A percentile compares a stretch with the other conserved stretches of the same genome.
These are phyloP conservation scores for Physocephala rufipes DNA, from an alignment of 2,888 invertebrate genomes.

Conservation along the genomic window DNA sequence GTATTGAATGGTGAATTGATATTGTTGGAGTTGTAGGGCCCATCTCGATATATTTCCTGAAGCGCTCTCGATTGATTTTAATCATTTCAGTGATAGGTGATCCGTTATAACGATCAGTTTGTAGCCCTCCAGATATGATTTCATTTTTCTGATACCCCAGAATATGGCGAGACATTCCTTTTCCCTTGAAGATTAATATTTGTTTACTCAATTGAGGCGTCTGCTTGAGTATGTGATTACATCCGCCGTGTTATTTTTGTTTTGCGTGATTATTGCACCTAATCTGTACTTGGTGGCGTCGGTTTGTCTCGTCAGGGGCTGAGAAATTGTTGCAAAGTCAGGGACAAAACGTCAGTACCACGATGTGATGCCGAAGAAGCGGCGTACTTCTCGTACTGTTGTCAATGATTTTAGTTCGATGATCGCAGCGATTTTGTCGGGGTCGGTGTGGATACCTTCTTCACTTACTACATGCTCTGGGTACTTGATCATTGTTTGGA, in stretches of 20 bases:
- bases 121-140: conserved; percentile 34
- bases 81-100: conserved; percentile 31
- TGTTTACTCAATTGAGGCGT: too few species aligned
- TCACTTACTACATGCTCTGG: background rate
- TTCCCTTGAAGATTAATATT: too few species aligned
- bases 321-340: too few species aligned
- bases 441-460: background rate
- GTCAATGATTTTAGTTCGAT: background rate
- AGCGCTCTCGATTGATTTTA: conserved; percentile 13
- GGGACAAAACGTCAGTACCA: too few species aligned
- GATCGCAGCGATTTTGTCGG: background rate
- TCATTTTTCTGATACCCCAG: too few species aligned
- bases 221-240: too few species aligned
- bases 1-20: too few species aligned
- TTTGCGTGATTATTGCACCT: too few species aligned
- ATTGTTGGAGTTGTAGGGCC: conserved; percentile 20
- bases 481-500: background rate
- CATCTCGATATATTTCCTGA: conserved; percentile 15
- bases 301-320: too few species aligned
- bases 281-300: too few species aligned
- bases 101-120: conserved; percentile 33
- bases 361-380: conserved; percentile 6
- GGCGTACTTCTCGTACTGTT: conserved; percentile 1
- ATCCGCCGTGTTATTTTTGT: too few species aligned
- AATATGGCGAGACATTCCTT: too few species aligned